Evolutionary conservation across 2,888 invertebrate genomes (phyloP).

Genomic region (Matsumyia berberina): DNA sequence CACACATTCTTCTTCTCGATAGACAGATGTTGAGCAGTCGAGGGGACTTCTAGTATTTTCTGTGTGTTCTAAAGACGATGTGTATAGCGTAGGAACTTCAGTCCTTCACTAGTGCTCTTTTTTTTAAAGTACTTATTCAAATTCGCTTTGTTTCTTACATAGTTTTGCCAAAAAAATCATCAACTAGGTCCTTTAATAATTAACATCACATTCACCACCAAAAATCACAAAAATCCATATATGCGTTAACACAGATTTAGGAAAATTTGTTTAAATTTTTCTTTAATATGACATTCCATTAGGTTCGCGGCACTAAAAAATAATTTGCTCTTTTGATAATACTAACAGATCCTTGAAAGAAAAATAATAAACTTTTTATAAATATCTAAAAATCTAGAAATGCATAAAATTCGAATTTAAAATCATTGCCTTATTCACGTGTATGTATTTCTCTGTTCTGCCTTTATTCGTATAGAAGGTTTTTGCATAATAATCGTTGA

Average conservation of each 20-base stretch:
- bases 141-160: not conserved
- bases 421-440: constrained; percentile 32
- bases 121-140: not conserved
- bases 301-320: not conserved
- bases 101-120: constrained; percentile 1
- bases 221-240: no score
- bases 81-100: no score
- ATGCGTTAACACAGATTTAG: not conserved
- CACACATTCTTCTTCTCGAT: no score
- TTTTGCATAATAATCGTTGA: not conserved
- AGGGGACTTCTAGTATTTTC: no score
- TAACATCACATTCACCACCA: not conserved
- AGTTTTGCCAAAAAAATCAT: not conserved
- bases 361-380: not conserved
- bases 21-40: no score
- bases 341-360: constrained; percentile 7
- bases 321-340: constrained; percentile 42
- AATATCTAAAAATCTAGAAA: not conserved
- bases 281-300: not conserved
- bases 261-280: not conserved
- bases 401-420: constrained; percentile 38
- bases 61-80: no score
- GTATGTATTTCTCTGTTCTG: constrained; percentile 7
- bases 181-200: not conserved
- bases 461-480: not conserved